Conservation (phyloP, 1,140 invertebrate genomes). For the Ericerus pela region DNA sequence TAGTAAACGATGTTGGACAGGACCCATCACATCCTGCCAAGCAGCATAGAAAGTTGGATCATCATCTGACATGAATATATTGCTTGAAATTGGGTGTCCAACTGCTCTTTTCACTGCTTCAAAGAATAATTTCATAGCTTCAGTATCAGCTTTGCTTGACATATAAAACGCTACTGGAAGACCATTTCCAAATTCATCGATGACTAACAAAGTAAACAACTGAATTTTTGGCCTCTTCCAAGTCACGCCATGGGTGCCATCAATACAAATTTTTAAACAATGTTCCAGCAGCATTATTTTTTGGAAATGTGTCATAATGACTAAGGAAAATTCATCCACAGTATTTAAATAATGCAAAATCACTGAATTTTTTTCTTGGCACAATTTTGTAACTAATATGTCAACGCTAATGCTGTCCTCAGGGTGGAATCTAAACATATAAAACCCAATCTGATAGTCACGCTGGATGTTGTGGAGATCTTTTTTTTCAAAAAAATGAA, state of each 20-base stretch:
- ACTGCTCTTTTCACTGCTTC: background rate
- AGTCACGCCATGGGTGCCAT: background rate
- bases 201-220: conserved; percentile 11
- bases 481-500: background rate
- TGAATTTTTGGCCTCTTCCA: conserved; percentile 15
- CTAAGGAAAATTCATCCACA: background rate
- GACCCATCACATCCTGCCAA: background rate
- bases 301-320: background rate
- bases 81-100: background rate
- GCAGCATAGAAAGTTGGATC: background rate
- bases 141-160: background rate
- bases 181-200: conserved; percentile 15
- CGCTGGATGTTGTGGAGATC: conserved; percentile 6
- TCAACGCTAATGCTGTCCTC: background rate
- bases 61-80: conserved; percentile 11
- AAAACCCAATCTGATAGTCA: conserved; percentile 3
- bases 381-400: background rate
- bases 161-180: conserved; percentile 1
- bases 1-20: background rate
- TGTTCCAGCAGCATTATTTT: background rate
- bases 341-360: background rate
- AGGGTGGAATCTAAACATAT: background rate
- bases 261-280: conserved; percentile 11
- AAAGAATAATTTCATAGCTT: background rate
- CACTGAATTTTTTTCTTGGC: background rate